Evolutionary conservation across 1,140 invertebrate species (phyloP).

Genomic region (Lepidurus packardi): DNA sequence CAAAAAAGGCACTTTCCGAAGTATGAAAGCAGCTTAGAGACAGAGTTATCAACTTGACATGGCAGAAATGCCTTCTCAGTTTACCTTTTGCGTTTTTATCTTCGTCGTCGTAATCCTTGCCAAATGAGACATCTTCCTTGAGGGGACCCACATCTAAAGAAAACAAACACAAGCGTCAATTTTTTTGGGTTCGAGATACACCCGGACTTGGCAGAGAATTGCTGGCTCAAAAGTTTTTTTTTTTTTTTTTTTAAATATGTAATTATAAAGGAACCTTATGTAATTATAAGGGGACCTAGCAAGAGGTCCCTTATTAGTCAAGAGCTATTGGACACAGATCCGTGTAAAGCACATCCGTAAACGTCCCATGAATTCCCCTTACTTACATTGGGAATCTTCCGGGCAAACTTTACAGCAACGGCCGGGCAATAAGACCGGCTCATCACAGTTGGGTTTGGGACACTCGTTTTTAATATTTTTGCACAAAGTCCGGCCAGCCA

Average conservation of each 20-base stretch:
- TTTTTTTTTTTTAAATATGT: too few relatives aligned
- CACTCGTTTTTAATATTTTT: slow-evolving; percentile 85
- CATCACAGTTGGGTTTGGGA: slow-evolving; percentile 73
- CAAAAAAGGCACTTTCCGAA: neutral
- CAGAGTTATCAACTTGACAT: slow-evolving; percentile 22
- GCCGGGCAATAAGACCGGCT: slow-evolving; percentile 74
- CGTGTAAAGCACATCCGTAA: neutral
- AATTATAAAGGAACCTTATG: slow-evolving; percentile 6
- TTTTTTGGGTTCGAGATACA: neutral
- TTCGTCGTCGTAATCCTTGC: slow-evolving; percentile 31
- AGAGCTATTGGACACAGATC: neutral
- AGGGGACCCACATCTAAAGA: slow-evolving; percentile 32
- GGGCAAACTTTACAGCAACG: slow-evolving; percentile 85
- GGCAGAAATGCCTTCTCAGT: slow-evolving; percentile 24
- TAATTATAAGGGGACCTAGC: slow-evolving; percentile 10
- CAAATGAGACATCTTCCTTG: slow-evolving; percentile 32
- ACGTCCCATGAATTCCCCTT: neutral
- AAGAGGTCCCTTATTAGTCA: neutral
- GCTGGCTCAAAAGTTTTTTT: slow-evolving; percentile 6
- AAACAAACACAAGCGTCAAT: slow-evolving; percentile 18
- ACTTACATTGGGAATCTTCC: slow-evolving; percentile 49
- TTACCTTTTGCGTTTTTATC: slow-evolving; percentile 34
- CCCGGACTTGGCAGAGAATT: neutral
- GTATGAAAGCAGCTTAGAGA: slow-evolving; percentile 4
- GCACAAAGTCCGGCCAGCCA: slow-evolving; percentile 76